phyloP scores from a whole-genome alignment of 1,140 invertebrate genomes.

The Rhopalosiphum maidis region DNA sequence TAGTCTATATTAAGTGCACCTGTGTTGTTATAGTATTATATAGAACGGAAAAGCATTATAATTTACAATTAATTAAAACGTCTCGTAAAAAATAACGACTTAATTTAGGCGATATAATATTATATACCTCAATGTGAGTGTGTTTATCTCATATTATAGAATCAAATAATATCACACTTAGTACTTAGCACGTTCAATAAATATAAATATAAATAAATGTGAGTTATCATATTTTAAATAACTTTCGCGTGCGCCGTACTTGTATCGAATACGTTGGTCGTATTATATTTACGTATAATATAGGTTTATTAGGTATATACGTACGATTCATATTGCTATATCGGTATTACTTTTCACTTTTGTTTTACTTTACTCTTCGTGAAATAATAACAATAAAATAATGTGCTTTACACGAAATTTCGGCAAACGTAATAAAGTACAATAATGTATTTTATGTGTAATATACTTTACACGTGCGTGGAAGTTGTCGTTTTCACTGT shows the following conservation, averaged over 20 bases:
- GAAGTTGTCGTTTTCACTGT: background rate
- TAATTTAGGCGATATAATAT: background rate
- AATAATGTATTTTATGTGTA: background rate
- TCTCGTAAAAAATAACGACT: background rate
- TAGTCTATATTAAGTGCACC: background rate
- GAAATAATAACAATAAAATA: slow-evolving; percentile 15
- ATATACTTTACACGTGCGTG: background rate
- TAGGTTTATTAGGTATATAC: no score
- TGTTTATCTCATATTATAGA: background rate
- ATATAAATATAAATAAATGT: background rate
- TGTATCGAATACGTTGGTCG: background rate
- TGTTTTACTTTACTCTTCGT: background rate
- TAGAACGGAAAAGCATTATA: background rate
- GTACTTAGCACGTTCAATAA: background rate
- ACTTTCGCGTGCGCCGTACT: background rate
- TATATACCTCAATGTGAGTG: background rate
- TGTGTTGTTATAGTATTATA: background rate
- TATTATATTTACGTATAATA: background rate
- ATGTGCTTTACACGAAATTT: background rate
- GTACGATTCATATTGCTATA: background rate
- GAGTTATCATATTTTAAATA: background rate
- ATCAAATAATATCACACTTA: background rate
- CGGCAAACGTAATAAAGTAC: background rate
- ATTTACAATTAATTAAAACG: background rate
- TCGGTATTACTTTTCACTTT: background rate